Evolutionary conservation across 2,888 invertebrate species (phyloP), one percentile per base, ranked within the genome.

Genomic region (Clanis bilineata): DNA sequence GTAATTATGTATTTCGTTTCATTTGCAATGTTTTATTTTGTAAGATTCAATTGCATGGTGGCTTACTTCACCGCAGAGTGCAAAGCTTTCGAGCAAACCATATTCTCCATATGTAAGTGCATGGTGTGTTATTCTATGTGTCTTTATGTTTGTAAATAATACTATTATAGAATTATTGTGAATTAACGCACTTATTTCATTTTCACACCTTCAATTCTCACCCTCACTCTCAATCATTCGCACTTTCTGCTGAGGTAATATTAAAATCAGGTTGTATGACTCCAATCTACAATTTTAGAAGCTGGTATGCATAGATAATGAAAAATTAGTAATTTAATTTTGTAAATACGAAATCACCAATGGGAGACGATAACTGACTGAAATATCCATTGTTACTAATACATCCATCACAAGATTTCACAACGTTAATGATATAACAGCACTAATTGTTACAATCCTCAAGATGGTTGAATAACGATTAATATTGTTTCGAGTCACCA

Each of bases 151-250:
- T 92, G 89, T 92, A 90, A 90, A 90, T 90, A 92, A 88, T 90
- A 85, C 83, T 83, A 84, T 82, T 82, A 90, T 88, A 91, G 83
- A 88, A 80, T 80, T 83, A 86, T 86, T 89, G 82, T 87, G 81
- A 88, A 88, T 88, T 88, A 87, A 86, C 84, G 85, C 90, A 88
- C 88, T 90, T 84, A 87, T 90, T 90, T 90, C 87, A 90, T 91
- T 92, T 79, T 82, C 83, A 51, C 82, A 81, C 86, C 86, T 85
- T 83, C 76, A 69, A 68, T 80, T 80, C 66, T 82, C 83, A 84
- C 79, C 85, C 82, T 79, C 82, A 84, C 81, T 71, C 76, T 74
- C 47, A 76, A 77, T 82, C 82, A 82, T 83, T 73, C 66, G 64
- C 62, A 61, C 62, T 55, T 56, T 58, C 59, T 58, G 59, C 61